Evolutionary conservation across 2,797 vertebrate species (phyloP).

Genomic region (Myoxocephalus aenaeus): DNA sequence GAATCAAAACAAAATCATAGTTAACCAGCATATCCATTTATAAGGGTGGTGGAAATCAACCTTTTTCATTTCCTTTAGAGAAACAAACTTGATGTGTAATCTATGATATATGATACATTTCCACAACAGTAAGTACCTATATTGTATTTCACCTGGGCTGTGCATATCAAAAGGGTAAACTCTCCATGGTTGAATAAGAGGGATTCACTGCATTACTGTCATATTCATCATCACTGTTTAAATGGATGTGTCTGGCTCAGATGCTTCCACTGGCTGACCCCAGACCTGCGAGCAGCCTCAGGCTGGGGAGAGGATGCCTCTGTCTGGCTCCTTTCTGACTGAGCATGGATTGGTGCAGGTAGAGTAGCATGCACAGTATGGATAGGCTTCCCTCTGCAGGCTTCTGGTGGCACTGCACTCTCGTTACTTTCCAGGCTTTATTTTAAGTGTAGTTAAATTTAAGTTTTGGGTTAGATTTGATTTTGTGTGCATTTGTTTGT

Average conservation of each 20-base stretch:
- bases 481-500: slow-evolving; percentile 4
- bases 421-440: neutral
- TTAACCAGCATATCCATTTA: too few relatives aligned
- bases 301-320: neutral
- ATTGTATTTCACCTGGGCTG: neutral
- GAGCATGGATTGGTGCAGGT: neutral
- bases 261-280: slow-evolving; percentile 27
- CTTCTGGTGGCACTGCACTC: slow-evolving; percentile 5
- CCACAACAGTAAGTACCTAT: neutral
- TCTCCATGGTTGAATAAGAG: neutral
- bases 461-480: neutral
- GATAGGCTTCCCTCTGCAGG: slow-evolving; percentile 57
- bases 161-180: slow-evolving; percentile 11
- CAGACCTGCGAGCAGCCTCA: slow-evolving; percentile 13
- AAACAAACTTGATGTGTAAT: too few relatives aligned
- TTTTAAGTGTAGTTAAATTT: neutral
- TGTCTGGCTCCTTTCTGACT: slow-evolving; percentile 22
- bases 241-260: slow-evolving; percentile 27
- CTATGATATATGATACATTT: too few relatives aligned
- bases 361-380: neutral
- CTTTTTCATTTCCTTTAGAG: too few relatives aligned
- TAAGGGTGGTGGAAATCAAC: too few relatives aligned
- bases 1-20: too few relatives aligned
- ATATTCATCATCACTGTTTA: slow-evolving; percentile 19
- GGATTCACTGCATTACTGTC: slow-evolving; percentile 8